Conservation (phyloP, 2,888 invertebrate genomes). For the Macaria notata region DNA sequence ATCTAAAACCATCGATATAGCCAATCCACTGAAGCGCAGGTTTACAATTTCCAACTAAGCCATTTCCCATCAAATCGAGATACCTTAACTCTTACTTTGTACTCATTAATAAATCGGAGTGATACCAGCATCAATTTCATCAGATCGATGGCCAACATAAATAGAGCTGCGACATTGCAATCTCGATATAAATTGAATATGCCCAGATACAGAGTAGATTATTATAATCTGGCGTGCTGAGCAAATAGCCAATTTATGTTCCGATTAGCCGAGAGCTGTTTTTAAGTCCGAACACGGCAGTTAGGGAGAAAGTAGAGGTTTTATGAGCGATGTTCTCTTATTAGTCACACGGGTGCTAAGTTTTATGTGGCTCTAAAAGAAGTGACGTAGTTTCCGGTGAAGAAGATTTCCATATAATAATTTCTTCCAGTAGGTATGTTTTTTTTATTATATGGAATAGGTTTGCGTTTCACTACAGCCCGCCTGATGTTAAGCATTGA, state of each 20-base stretch:
- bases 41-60: too few relatives aligned
- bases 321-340: neutral
- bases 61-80: neutral
- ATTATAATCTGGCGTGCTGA: constrained; percentile 43
- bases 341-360: too few relatives aligned
- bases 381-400: too few relatives aligned
- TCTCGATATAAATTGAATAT: constrained; percentile 52
- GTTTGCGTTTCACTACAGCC: too few relatives aligned
- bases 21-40: too few relatives aligned
- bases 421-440: too few relatives aligned
- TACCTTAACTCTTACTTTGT: constrained; percentile 11
- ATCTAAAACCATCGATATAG: too few relatives aligned
- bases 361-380: too few relatives aligned
- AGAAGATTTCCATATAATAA: too few relatives aligned
- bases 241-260: constrained; percentile 54
- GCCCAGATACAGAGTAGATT: constrained; percentile 39
- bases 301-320: constrained; percentile 18
- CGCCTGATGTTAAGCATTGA: too few relatives aligned
- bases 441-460: too few relatives aligned
- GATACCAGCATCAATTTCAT: constrained; percentile 34
- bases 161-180: constrained; percentile 38
- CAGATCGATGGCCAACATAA: constrained; percentile 38
- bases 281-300: constrained; percentile 11
- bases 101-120: constrained; percentile 22
- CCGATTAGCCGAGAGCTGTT: constrained; percentile 28